These are phyloP conservation scores for Oxystoma pomonae DNA, from an alignment of 2,888 invertebrate genomes.

Conservation along the genomic window DNA sequence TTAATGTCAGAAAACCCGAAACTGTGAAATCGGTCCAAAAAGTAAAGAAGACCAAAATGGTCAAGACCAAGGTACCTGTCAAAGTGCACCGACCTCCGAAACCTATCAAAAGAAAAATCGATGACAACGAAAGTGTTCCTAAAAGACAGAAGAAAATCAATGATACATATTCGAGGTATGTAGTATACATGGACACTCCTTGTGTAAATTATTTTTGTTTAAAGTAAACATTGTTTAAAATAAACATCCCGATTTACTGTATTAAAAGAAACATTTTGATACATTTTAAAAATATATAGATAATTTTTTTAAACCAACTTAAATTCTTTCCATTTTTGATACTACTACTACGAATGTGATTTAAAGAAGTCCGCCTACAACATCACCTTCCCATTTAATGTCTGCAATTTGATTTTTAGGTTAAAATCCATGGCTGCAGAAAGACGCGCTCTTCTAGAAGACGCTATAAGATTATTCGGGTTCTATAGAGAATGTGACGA, in stretches of 20 bases:
- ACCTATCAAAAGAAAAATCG: slow-evolving; percentile 44
- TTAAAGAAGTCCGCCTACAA: no score
- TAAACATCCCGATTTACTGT: no score
- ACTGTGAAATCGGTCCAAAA: slow-evolving; percentile 78
- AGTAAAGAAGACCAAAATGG: slow-evolving; percentile 86
- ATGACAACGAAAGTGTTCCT: slow-evolving; percentile 74
- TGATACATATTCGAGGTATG: slow-evolving; percentile 63
- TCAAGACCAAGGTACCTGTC: slow-evolving; percentile 80
- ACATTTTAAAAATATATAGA: no score
- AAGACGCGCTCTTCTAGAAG: slow-evolving; percentile 81
- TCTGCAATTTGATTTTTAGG: no score
- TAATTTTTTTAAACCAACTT: no score
- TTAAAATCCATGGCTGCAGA: slow-evolving; percentile 75
- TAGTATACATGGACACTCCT: no score
- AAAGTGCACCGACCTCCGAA: slow-evolving; percentile 51
- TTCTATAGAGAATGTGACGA: slow-evolving; percentile 97
- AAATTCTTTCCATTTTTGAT: no score
- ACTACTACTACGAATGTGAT: no score
- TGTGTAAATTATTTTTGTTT: no score
- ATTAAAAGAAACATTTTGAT: no score
- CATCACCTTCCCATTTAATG: no score
- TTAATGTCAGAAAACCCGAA: slow-evolving; percentile 81
- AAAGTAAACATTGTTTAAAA: no score
- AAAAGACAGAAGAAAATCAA: slow-evolving; percentile 77
- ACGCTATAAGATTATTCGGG: slow-evolving; percentile 86